Conservation (phyloP, 2,888 invertebrate species). For the Catonia carolina region DNA sequence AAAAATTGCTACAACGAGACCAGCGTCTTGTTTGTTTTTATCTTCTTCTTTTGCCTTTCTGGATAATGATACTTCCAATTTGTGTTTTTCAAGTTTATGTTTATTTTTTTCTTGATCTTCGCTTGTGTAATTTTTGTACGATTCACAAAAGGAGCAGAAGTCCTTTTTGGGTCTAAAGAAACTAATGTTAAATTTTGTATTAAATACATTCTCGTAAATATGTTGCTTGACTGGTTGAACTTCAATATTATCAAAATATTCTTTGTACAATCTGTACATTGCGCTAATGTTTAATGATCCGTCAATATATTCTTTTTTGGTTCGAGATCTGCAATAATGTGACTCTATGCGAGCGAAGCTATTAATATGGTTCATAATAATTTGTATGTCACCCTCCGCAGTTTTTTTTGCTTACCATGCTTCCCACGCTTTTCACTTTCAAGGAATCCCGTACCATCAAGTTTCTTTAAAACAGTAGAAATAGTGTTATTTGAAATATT, state of each 20-base stretch:
- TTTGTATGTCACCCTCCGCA: neutral
- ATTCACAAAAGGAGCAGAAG: neutral
- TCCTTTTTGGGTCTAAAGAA: neutral
- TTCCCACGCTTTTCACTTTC: neutral
- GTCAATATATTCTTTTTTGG: neutral
- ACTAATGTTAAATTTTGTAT: slow-evolving; percentile 1
- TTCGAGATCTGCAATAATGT: neutral
- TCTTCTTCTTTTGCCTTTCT: neutral
- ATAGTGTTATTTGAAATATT: neutral
- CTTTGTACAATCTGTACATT: neutral
- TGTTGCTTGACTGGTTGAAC: neutral
- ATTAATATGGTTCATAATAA: neutral
- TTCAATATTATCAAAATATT: neutral
- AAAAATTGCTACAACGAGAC: neutral
- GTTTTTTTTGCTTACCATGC: neutral
- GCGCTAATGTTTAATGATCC: neutral
- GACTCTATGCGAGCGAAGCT: neutral
- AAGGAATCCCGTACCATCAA: neutral
- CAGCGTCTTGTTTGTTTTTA: neutral
- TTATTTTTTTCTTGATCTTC: neutral
- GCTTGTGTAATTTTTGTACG: neutral
- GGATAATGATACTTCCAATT: neutral
- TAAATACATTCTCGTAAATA: neutral
- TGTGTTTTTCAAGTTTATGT: neutral
- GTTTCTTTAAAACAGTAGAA: neutral